Evolutionary conservation across 2,888 invertebrate species (phyloP).

Genomic region (Lepidochrysops patricia): DNA sequence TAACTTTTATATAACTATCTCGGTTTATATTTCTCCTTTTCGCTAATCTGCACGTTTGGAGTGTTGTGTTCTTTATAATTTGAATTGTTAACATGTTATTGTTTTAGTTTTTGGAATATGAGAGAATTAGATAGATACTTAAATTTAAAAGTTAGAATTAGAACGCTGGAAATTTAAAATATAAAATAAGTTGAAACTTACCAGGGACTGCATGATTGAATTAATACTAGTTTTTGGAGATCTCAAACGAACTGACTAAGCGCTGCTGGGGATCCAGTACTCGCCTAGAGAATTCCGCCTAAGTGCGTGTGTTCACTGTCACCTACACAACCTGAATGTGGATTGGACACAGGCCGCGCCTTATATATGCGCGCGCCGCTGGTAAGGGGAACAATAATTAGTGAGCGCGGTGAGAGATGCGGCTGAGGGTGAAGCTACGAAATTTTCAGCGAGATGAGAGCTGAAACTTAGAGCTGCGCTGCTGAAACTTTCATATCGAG

Average conservation of each 20-base stretch:
- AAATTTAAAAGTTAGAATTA: no score
- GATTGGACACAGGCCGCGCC: constrained; percentile 45
- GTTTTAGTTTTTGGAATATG: no score
- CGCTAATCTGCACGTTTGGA: not conserved
- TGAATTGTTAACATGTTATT: no score
- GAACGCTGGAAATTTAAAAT: no score
- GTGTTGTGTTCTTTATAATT: no score
- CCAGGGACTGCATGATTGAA: constrained; percentile 72
- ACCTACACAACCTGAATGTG: constrained; percentile 61
- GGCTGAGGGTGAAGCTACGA: constrained; percentile 53
- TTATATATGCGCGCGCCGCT: constrained; percentile 65
- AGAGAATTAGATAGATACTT: no score
- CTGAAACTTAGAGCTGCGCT: constrained; percentile 53
- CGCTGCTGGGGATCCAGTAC: constrained; percentile 68
- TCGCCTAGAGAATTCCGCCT: constrained; percentile 72
- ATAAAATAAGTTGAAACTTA: constrained; percentile 39
- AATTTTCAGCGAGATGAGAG: constrained; percentile 64
- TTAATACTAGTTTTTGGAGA: constrained; percentile 56
- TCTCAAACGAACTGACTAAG: constrained; percentile 73
- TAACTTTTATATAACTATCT: not conserved
- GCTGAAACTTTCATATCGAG: not conserved
- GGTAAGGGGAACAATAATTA: constrained; percentile 73
- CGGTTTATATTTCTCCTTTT: not conserved
- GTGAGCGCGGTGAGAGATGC: constrained; percentile 25
- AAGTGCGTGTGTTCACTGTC: constrained; percentile 59